Evolutionary conservation across 2,888 invertebrate genomes (phyloP).

Genomic region (Ophion costatus): DNA sequence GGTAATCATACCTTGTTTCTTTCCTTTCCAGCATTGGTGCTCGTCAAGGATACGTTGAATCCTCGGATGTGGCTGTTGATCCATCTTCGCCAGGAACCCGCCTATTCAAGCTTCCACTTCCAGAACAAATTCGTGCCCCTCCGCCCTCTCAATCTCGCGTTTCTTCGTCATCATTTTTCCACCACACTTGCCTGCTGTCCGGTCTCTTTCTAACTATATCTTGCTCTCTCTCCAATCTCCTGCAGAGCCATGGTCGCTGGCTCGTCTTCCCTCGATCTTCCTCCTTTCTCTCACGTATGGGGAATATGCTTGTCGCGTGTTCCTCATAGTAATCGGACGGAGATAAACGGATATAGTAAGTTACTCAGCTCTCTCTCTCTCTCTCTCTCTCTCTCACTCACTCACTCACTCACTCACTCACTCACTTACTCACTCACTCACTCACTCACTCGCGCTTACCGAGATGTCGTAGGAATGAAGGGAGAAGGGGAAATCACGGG

Average conservation of each 20-base stretch:
- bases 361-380: constrained; percentile 21
- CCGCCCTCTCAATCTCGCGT: not conserved
- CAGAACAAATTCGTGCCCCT: constrained; percentile 12
- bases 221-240: constrained; percentile 23
- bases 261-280: constrained; percentile 17
- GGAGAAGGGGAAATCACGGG: constrained; percentile 78
- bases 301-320: constrained; percentile 63
- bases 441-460: constrained; percentile 18
- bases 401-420: constrained; percentile 15
- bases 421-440: not conserved
- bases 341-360: constrained; percentile 31
- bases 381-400: constrained; percentile 16
- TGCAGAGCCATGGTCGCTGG: constrained; percentile 26
- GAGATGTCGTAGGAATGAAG: constrained; percentile 36
- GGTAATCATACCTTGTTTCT: not conserved
- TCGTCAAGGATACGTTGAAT: constrained; percentile 20
- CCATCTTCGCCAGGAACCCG: constrained; percentile 21
- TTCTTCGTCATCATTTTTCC: constrained; percentile 22
- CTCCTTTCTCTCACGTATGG: constrained; percentile 59
- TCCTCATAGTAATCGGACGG: constrained; percentile 74
- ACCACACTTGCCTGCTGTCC: constrained; percentile 23
- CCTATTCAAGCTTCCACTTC: constrained; percentile 30
- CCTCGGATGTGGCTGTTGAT: constrained; percentile 42
- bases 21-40: constrained; percentile 5
- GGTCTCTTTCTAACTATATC: not conserved